Conservation (phyloP, 2,113 vertebrate genomes). For the Psilopogon haemacephalus region DNA sequence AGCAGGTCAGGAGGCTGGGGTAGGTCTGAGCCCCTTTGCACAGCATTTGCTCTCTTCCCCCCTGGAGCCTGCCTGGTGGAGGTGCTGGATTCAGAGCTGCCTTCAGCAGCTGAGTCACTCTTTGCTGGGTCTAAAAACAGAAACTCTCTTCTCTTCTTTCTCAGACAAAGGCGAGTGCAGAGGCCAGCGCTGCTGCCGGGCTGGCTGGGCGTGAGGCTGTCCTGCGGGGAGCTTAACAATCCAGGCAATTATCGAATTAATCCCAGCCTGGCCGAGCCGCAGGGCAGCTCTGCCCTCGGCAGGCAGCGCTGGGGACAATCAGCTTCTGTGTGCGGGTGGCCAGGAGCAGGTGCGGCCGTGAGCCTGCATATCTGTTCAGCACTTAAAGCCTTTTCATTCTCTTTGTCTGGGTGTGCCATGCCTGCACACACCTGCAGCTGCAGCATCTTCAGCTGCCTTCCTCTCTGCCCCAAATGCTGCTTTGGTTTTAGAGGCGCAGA, state of each 20-base stretch:
- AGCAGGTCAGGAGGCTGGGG: not conserved
- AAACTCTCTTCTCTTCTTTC: not conserved
- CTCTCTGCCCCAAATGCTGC: not conserved
- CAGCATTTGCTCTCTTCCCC: not conserved
- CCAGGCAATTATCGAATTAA: conserved; percentile 54
- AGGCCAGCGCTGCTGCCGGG: not conserved
- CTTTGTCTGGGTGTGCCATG: not conserved
- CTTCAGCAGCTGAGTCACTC: not conserved
- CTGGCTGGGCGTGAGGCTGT: not conserved
- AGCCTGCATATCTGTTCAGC: not conserved
- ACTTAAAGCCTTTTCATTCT: not conserved
- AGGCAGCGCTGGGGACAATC: not conserved
- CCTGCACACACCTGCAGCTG: not conserved
- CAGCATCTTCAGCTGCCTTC: not conserved
- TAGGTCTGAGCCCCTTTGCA: not conserved
- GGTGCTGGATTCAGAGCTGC: not conserved
- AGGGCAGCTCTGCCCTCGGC: not conserved
- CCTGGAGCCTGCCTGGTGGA: not conserved
- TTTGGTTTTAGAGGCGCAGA: no score
- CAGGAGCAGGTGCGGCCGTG: not conserved
- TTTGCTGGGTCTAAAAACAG: not conserved
- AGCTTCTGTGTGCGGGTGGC: not conserved
- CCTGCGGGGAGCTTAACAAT: conserved; percentile 55
- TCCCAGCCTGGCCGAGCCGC: conserved; percentile 18
- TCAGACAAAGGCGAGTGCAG: not conserved